Base-by-base conservation (phyloP, 2,113 vertebrate species). In the Maccullochella peelii region DNA sequence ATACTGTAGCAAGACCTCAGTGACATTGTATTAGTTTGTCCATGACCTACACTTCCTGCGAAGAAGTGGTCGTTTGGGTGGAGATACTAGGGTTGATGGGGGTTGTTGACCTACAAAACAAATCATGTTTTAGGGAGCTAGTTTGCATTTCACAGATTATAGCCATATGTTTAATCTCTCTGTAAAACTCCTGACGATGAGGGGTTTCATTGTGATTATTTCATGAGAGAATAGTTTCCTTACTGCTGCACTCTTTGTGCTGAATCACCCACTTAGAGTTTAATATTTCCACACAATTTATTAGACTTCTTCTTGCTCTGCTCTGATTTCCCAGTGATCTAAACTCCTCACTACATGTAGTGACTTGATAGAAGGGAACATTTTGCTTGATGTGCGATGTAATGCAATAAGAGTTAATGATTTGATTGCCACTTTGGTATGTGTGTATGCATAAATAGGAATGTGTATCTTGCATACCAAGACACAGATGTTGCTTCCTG, bases 341-440 rank as follows among this genome's bases (percentile, higher is more conserved):
- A 23, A 63, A 58, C 33, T 30, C 8, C 3, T 38, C 0, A 8
- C 36, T 59, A 42, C 82, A 66, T 61, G 83, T 3, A 59, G 4
- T 8, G n/a, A 83, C 88, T 63, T 81, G 83, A 78, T 21, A 21
- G 6, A 71, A 18, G 8, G 25, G 2, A 84, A 61, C 12, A 49
- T 20, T 76, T 40, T 59, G 4, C 23, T 52, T 47, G n/a, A 54
- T 38, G 3, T 66, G 14, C 1, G 27, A 3, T 62, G 9, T 86
- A 75, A 86, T 67, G 50, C 68, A 70, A 88, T 73, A 80, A 1
- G 20, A 42, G 49, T 47, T 25, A 23, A 23, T 16, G 15, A 25
- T 7, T n/a, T n/a, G n/a, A 11, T 15, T 68, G n/a, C 18, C 27
- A 30, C 14, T 23, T 40, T 58, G 11, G 27, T 62, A 0, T 50